Conservation (phyloP, 2,888 invertebrate species). For the Apotomis betuletana region DNA sequence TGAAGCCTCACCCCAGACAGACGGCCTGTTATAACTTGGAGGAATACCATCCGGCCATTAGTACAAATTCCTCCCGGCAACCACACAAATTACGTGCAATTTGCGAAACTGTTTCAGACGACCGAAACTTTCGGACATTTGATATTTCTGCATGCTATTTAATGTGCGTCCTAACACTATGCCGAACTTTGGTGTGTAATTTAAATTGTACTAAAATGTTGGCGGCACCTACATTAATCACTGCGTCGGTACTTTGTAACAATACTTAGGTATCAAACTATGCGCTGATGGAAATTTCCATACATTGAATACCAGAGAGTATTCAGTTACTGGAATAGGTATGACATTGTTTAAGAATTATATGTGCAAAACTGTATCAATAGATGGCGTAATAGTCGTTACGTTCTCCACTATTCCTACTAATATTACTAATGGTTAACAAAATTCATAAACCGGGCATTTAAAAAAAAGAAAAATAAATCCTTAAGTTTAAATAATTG, state of each 20-base stretch:
- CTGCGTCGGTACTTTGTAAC: conserved; percentile 1
- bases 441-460: no score
- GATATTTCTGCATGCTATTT: conserved; percentile 57
- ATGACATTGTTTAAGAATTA: no score
- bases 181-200: conserved; percentile 48
- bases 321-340: no score
- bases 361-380: no score
- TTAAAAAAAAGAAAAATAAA: no score
- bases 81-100: conserved; percentile 71
- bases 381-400: no score
- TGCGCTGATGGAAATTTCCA: not conserved
- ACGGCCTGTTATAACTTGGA: conserved; percentile 50
- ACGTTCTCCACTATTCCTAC: no score
- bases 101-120: conserved; percentile 64
- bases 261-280: no score
- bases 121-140: conserved; percentile 65
- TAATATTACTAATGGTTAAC: no score
- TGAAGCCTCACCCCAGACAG: not conserved
- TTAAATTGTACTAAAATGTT: conserved; percentile 50
- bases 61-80: conserved; percentile 62
- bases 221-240: conserved; percentile 37
- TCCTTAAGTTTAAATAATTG: no score
- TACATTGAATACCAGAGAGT: not conserved
- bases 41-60: conserved; percentile 65
- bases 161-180: conserved; percentile 32